A percentile compares a stretch with the other conserved stretches of the same genome.
These are phyloP conservation scores for Tachycineta bicolor DNA, from an alignment of 2,113 vertebrate genomes.

Conservation along the genomic window DNA sequence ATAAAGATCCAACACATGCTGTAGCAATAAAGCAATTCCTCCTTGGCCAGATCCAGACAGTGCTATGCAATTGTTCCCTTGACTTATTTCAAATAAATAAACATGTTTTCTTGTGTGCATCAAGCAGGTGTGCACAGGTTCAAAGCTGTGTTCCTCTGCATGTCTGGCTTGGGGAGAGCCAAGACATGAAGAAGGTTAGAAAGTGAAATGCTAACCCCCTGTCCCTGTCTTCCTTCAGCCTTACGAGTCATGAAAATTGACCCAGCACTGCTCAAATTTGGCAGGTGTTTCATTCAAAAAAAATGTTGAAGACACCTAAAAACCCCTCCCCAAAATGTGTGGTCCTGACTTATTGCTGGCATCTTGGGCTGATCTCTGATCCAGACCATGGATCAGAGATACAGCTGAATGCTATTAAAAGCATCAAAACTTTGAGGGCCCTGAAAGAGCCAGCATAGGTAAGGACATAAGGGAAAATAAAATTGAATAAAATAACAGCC, in stretches of 20 bases:
- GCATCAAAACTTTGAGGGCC: neutral
- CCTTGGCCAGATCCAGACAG: conserved; percentile 38
- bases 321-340: neutral
- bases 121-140: neutral
- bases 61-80: conserved; percentile 11
- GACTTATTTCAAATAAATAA: conserved; percentile 45
- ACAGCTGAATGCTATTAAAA: neutral
- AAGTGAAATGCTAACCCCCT: neutral
- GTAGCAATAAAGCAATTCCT: conserved; percentile 54
- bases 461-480: neutral
- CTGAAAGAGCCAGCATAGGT: neutral
- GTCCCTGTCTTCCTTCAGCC: neutral
- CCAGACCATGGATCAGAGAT: neutral
- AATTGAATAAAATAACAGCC: neutral
- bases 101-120: neutral
- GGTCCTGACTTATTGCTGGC: neutral
- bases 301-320: neutral
- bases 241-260: neutral
- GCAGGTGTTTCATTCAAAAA: neutral
- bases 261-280: neutral
- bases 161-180: neutral
- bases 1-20: conserved; percentile 54
- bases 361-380: neutral
- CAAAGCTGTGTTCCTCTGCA: neutral
- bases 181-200: neutral